These are phyloP conservation scores for Gorsachius magnificus DNA, from an alignment of 2,797 vertebrate species.

Conservation along the genomic window DNA sequence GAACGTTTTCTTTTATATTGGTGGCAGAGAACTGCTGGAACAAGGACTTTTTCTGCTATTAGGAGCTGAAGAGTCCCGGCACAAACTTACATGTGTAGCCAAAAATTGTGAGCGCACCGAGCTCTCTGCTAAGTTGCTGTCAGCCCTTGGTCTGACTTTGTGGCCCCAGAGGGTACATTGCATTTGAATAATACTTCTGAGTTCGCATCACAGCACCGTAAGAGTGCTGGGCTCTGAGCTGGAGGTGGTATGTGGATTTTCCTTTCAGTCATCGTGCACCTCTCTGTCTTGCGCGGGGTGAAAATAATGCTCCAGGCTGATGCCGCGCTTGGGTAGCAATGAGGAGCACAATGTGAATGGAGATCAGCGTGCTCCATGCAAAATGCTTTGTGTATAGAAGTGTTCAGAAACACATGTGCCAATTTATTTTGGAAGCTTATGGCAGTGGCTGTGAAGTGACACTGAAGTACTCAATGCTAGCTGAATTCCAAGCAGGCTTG, in stretches of 20 bases:
- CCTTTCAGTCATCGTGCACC: background rate
- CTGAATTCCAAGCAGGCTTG: background rate
- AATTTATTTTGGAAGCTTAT: background rate
- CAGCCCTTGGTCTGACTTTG: background rate
- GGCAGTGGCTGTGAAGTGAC: background rate
- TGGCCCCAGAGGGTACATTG: background rate
- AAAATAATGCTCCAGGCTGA: background rate
- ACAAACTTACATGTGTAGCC: background rate
- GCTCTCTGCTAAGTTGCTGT: background rate
- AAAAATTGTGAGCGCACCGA: background rate
- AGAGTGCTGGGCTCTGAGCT: background rate
- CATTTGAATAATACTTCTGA: background rate
- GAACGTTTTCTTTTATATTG: background rate
- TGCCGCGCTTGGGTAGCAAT: background rate
- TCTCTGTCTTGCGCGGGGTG: background rate
- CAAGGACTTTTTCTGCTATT: background rate
- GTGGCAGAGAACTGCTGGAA: background rate
- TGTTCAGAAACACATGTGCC: background rate
- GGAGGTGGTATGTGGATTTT: background rate
- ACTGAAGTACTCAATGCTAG: background rate
- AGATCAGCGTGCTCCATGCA: background rate
- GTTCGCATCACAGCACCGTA: background rate
- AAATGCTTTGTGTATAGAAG: background rate
- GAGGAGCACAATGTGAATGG: background rate
- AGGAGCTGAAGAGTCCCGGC: background rate